Base-by-base conservation (phyloP, 2,888 invertebrate genomes). In the Rotaria macrura region DNA sequence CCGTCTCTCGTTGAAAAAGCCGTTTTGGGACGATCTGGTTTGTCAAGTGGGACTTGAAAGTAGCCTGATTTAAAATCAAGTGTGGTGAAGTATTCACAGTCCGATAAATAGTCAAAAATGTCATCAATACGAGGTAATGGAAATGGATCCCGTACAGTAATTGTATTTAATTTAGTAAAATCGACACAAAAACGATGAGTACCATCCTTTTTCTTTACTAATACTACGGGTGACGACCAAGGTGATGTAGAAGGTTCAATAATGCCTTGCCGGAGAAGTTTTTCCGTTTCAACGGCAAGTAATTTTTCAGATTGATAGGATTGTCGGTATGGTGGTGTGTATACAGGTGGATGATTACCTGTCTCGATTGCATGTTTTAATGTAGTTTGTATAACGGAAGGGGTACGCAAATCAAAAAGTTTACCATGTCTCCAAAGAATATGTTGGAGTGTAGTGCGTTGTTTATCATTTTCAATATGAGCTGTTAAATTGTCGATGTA, bases 41-140 rank as follows among this genome's bases (percentile, higher is more conserved):
- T 84, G 29, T 85, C 83, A 84, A 88, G 84, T 3, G 85, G 86
- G 12, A 87, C 84, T 52, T 87, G 87, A 52, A 86, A 86, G 74
- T 87, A 88, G 3, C 86, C 87, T 23, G 83, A 84, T 23, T 86
- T 86, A 43, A 87, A 85, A 65, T 88, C 86, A 57, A 88, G 84
- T 9, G 87, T 87, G 3, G 79, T 84, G 84, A 87, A 87, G 38
- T 83, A 85, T 20, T 84, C 52, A 2, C 86, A n/a, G 20, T 85
- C 85, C 54, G 57, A 74, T 38, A 88, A 79, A 10, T 85, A 85
- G 85, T 88, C 87, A 43, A 87, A 86, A 20, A 87, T 85, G 79
- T 87, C 87, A 49, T 87, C 87, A n/a, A 87, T 85, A 5, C 87
- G 47, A 7, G 87, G 87, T 79, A 88, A 57, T 1, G 87, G 88